phyloP scores from a whole-genome alignment of 2,113 vertebrate genomes.

The Melanostigma gelatinosum region DNA sequence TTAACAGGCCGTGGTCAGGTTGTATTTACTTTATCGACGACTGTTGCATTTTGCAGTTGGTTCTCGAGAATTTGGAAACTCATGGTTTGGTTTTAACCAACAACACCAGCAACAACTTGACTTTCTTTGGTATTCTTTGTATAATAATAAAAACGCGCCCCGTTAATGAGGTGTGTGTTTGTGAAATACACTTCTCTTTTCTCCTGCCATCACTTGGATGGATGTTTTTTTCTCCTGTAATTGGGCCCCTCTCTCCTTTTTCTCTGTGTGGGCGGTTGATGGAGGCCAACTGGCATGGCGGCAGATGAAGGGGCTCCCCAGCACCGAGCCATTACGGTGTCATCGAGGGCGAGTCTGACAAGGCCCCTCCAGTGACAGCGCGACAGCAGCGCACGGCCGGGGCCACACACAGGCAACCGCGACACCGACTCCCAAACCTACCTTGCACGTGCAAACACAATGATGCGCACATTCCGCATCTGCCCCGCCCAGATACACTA shows the following conservation, averaged over 20 bases:
- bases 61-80: no score
- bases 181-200: no score
- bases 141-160: no score
- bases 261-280: constrained; percentile 32
- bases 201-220: neutral
- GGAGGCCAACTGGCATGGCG: constrained; percentile 26
- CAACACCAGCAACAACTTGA: no score
- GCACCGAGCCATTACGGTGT: constrained; percentile 36
- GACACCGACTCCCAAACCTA: neutral
- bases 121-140: no score
- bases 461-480: constrained; percentile 21
- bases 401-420: constrained; percentile 42
- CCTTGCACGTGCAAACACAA: neutral
- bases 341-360: constrained; percentile 36
- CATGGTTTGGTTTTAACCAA: no score
- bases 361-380: constrained; percentile 26
- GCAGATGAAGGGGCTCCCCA: constrained; percentile 45
- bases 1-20: no score
- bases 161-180: no score
- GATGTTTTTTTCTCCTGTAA: neutral
- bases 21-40: no score
- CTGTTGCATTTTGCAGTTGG: no score
- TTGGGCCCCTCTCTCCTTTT: neutral
- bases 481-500: constrained; percentile 29
- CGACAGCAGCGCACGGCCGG: neutral